phyloP scores from a whole-genome alignment of 2,888 invertebrate species.

The Rhagophthalmus giganteus region DNA sequence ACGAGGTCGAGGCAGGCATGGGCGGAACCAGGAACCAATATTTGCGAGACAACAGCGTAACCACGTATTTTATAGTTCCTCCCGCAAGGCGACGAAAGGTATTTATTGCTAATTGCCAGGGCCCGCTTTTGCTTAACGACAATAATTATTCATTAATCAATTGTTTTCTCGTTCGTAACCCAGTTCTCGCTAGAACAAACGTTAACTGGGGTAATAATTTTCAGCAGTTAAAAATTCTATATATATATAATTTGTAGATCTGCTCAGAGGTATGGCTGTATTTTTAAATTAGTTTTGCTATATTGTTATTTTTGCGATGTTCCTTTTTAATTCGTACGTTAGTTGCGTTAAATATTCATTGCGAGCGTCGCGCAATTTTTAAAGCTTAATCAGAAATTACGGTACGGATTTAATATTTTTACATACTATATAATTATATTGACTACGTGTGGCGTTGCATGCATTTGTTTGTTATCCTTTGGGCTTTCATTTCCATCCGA shows the following conservation, averaged over 20 bases:
- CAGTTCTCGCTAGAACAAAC: too few species aligned
- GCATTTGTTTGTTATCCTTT: too few species aligned
- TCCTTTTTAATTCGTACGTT: background rate
- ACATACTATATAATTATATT: too few species aligned
- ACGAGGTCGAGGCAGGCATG: conserved; percentile 87
- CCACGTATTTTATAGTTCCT: conserved; percentile 88
- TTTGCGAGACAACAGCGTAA: conserved; percentile 79
- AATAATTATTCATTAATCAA: too few species aligned
- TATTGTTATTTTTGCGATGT: too few species aligned
- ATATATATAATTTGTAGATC: conserved; percentile 17
- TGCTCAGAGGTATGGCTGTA: conserved; percentile 24
- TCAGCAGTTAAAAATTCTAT: too few species aligned
- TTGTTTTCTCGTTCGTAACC: too few species aligned
- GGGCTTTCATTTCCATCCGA: background rate
- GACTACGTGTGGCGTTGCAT: too few species aligned
- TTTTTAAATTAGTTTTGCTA: conserved; percentile 9
- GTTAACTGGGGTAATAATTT: too few species aligned
- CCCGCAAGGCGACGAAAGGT: conserved; percentile 84
- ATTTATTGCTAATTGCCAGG: conserved; percentile 40
- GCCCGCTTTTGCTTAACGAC: conserved; percentile 7
- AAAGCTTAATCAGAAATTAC: too few species aligned
- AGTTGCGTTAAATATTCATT: background rate
- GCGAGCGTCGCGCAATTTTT: too few species aligned
- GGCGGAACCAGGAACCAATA: conserved; percentile 83
- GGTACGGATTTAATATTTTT: too few species aligned